Evolutionary conservation across 2,797 vertebrate genomes (phyloP).

Genomic region (Limnodromus scolopaceus): DNA sequence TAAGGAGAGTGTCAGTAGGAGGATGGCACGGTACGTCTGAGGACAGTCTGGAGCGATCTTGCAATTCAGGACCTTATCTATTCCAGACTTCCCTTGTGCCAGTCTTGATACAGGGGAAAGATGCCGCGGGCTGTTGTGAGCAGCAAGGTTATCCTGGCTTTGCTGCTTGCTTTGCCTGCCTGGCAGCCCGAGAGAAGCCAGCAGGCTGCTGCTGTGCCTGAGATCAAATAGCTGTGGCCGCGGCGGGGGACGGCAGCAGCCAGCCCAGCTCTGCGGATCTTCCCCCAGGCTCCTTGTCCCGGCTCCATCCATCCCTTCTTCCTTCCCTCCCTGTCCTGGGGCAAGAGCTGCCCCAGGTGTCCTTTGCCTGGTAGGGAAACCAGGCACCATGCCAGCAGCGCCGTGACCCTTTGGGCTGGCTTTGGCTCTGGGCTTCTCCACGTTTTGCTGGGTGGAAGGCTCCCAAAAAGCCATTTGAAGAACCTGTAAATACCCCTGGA

Average conservation of each 20-base stretch:
- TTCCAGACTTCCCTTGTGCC: neutral
- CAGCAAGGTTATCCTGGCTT: slow-evolving; percentile 12
- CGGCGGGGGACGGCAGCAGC: neutral
- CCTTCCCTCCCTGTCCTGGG: neutral
- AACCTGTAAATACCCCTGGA: neutral
- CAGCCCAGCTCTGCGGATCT: neutral
- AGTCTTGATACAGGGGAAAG: neutral
- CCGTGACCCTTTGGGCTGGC: neutral
- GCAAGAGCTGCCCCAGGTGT: neutral
- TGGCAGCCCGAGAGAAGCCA: neutral
- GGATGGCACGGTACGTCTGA: neutral
- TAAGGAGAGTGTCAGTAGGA: neutral
- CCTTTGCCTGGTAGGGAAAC: neutral
- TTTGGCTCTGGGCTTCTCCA: neutral
- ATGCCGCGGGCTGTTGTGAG: neutral
- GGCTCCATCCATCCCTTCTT: neutral
- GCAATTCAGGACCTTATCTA: neutral
- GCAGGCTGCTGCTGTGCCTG: neutral
- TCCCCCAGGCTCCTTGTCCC: neutral
- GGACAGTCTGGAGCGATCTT: neutral
- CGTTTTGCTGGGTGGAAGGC: neutral
- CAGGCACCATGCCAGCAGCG: accelerated
- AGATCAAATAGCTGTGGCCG: slow-evolving; percentile 4
- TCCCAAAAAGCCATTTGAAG: neutral
- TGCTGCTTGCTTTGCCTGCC: neutral